phyloP scores from a whole-genome alignment of 2,113 vertebrate species.

The Athene cunicularia region DNA sequence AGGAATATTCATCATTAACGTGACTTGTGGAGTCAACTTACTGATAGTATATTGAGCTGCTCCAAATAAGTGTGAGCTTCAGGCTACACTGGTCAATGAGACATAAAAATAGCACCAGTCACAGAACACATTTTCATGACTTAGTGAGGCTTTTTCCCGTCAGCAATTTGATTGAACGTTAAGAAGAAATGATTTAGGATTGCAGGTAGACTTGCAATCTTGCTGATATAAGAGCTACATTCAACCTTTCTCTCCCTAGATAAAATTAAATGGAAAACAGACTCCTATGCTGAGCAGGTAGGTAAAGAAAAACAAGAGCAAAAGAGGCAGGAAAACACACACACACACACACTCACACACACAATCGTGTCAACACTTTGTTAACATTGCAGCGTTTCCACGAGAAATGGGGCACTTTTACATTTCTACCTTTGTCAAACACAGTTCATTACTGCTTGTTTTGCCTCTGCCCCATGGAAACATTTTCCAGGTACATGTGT shows the following conservation, averaged over 20 bases:
- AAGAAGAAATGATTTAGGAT: conserved; percentile 12
- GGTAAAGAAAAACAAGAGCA: conserved; percentile 32
- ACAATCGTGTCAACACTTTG: neutral
- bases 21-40: neutral
- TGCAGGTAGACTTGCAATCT: neutral
- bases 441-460: neutral
- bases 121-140: conserved; percentile 14
- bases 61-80: neutral
- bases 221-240: neutral
- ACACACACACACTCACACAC: neutral
- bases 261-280: conserved; percentile 28
- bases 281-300: conserved; percentile 17
- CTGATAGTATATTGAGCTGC: neutral
- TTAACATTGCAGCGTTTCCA: conserved; percentile 38
- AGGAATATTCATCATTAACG: neutral
- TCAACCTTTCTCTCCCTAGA: neutral
- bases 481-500: conserved; percentile 2
- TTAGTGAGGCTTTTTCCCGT: conserved; percentile 35
- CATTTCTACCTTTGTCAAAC: conserved; percentile 4
- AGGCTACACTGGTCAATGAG: conserved; percentile 18
- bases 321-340: conserved; percentile 37
- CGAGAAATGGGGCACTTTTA: neutral
- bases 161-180: neutral
- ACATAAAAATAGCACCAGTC: conserved; percentile 41
- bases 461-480: conserved; percentile 15